Evolutionary conservation across 2,113 vertebrate genomes (phyloP).

Genomic region (Ifrita kowaldi): DNA sequence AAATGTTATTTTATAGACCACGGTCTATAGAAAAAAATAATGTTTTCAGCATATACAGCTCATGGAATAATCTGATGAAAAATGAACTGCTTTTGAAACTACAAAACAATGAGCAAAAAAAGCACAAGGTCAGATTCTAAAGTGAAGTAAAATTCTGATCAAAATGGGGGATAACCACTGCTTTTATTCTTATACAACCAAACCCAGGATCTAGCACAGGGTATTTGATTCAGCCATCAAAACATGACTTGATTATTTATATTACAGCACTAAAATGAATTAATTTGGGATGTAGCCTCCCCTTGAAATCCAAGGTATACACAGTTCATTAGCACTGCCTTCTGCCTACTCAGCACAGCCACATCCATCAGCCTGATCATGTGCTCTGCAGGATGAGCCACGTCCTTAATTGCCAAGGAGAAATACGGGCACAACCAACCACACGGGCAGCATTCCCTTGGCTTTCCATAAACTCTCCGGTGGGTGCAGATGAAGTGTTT

Average conservation of each 20-base stretch:
- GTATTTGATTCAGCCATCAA: not conserved
- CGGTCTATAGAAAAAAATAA: not conserved
- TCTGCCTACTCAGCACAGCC: not conserved
- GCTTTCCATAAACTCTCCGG: fast-evolving
- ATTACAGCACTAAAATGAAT: not conserved
- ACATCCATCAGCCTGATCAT: not conserved
- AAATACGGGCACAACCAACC: fast-evolving
- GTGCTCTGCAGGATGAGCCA: not conserved
- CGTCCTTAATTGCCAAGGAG: not conserved
- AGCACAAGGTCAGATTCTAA: not conserved
- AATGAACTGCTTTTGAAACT: not conserved
- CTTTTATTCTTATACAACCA: not conserved
- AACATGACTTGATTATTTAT: not conserved
- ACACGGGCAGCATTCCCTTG: fast-evolving
- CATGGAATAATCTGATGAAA: not conserved
- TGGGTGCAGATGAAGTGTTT: fast-evolving
- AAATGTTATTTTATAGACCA: not conserved
- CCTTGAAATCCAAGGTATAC: not conserved
- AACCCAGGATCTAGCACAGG: not conserved
- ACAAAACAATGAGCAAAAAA: not conserved
- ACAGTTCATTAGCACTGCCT: not conserved
- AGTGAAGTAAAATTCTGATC: not conserved
- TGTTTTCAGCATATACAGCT: not conserved
- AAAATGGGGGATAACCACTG: not conserved
- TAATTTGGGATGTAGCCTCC: not conserved